phyloP scores from a whole-genome alignment of 2,888 invertebrate genomes.

The Chrysolina oricalcia region DNA sequence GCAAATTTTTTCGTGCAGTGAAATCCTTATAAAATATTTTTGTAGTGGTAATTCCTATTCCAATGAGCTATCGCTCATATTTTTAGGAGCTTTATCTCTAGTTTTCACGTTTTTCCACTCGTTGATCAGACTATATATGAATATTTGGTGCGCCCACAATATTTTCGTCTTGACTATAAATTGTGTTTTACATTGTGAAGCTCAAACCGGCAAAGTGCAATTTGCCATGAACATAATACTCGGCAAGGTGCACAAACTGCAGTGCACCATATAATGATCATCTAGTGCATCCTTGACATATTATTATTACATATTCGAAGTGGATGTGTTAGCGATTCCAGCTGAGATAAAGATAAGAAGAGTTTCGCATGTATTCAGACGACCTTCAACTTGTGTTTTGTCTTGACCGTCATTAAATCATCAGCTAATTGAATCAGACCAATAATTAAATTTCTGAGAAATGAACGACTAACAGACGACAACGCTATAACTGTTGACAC shows the following conservation, averaged over 20 bases:
- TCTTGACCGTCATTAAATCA: constrained; percentile 23
- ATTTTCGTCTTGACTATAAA: not conserved
- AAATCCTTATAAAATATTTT: no score
- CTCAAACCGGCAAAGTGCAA: not conserved
- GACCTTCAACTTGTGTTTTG: constrained; percentile 33
- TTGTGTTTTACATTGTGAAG: not conserved
- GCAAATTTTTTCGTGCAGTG: no score
- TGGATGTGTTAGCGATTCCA: constrained; percentile 37
- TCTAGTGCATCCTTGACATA: constrained; percentile 44
- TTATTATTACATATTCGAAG: constrained; percentile 46
- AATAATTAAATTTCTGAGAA: constrained; percentile 7
- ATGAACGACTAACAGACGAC: not conserved
- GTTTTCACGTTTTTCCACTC: no score
- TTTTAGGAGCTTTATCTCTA: no score
- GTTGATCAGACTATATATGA: no score
- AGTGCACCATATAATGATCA: constrained; percentile 40
- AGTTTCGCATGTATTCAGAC: not conserved
- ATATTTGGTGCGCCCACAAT: no score
- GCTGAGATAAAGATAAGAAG: constrained; percentile 32
- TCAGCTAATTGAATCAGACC: constrained; percentile 24
- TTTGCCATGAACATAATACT: constrained; percentile 1
- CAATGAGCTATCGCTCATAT: no score
- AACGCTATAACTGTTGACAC: not conserved
- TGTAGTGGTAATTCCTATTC: no score
- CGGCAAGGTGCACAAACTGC: constrained; percentile 33